phyloP scores from a whole-genome alignment of 1,140 invertebrate genomes.

The Formica exsecta region DNA sequence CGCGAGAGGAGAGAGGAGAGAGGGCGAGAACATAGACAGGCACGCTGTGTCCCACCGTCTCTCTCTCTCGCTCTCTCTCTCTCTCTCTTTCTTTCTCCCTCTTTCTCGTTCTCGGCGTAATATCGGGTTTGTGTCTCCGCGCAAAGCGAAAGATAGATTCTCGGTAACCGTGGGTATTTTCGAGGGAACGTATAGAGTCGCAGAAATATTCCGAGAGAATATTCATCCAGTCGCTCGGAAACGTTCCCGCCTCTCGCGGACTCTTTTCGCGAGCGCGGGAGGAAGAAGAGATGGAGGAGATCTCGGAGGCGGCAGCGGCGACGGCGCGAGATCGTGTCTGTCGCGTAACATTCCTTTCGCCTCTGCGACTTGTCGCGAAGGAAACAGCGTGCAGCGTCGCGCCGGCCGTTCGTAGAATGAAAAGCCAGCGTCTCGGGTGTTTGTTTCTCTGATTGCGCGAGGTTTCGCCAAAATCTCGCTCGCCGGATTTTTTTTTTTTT shows the following conservation, averaged over 20 bases:
- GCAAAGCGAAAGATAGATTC: not conserved
- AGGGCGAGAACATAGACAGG: constrained; percentile 34
- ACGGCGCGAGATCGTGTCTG: constrained; percentile 25
- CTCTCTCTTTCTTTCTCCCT: not conserved
- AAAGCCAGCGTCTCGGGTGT: constrained; percentile 29
- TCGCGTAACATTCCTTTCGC: constrained; percentile 81
- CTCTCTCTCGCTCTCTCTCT: not conserved
- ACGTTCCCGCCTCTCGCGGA: constrained; percentile 33
- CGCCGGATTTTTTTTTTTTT: constrained; percentile 12
- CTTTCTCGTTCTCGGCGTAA: not conserved
- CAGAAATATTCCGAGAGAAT: constrained; percentile 41
- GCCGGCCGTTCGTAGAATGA: constrained; percentile 49
- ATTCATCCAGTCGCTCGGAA: not conserved
- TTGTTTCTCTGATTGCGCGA: constrained; percentile 56
- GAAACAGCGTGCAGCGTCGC: constrained; percentile 35
- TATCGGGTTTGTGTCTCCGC: constrained; percentile 19
- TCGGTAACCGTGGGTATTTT: constrained; percentile 12
- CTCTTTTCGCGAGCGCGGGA: not conserved
- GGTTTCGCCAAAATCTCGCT: constrained; percentile 46
- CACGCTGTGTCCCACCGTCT: constrained; percentile 35
- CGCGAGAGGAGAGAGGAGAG: constrained; percentile 52
- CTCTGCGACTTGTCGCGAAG: constrained; percentile 62
- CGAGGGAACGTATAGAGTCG: constrained; percentile 28
- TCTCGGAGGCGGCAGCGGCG: not conserved
- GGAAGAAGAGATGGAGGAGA: not conserved